Evolutionary conservation across 1,140 invertebrate species (phyloP).

Genomic region (Holcopasites calliopsidis): DNA sequence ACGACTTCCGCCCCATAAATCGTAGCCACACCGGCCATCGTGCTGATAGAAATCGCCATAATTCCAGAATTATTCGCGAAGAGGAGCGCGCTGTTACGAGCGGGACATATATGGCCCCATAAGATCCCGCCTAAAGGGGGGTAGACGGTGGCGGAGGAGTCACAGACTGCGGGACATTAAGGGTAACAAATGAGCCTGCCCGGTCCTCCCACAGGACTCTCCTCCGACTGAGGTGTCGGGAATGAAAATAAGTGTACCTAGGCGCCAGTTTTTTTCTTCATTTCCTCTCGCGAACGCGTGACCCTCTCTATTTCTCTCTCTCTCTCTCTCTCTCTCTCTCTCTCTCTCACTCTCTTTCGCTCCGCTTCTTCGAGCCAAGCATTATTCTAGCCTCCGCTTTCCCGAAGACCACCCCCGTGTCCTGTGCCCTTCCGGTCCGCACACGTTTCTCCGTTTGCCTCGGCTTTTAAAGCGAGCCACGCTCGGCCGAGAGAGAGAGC

Average conservation of each 20-base stretch:
- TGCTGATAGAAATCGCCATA: conserved; percentile 67
- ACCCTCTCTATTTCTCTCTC: too few species aligned
- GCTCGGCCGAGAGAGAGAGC: conserved; percentile 23
- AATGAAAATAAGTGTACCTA: conserved; percentile 76
- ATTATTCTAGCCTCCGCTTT: conserved; percentile 29
- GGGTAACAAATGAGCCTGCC: conserved; percentile 76
- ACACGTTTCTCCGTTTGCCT: conserved; percentile 16
- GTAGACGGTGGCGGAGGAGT: conserved; percentile 38
- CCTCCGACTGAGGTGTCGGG: conserved; percentile 71
- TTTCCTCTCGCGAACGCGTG: conserved; percentile 40
- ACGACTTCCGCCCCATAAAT: conserved; percentile 61
- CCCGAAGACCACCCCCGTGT: neutral
- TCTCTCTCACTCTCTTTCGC: conserved; percentile 15
- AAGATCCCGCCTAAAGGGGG: conserved; percentile 55
- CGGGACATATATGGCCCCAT: conserved; percentile 30
- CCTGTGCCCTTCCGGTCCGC: neutral
- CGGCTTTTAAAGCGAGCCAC: conserved; percentile 29
- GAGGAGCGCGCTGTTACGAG: conserved; percentile 9
- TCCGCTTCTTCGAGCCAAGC: conserved; percentile 42
- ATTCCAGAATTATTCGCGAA: conserved; percentile 66
- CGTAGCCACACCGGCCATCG: conserved; percentile 43
- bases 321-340: conserved; percentile 16
- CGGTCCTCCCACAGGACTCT: conserved; percentile 72
- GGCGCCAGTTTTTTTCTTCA: conserved; percentile 57
- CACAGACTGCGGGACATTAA: conserved; percentile 71